Base-by-base conservation (phyloP, 2,113 vertebrate genomes). In the Dicrurus megarhynchus region DNA sequence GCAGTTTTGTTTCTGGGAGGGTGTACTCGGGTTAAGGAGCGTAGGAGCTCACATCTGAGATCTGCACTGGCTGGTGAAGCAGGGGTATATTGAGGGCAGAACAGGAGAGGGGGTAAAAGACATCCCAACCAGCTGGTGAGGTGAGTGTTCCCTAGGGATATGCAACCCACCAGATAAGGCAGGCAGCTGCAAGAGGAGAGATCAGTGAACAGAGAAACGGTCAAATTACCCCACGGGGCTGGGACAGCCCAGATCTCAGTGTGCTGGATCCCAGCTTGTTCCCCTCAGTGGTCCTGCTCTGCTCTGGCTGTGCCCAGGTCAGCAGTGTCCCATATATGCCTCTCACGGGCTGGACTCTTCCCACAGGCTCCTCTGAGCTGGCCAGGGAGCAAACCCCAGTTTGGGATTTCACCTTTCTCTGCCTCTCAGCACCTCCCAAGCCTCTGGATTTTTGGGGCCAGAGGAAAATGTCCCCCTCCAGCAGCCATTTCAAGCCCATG, bases 271-370 rank as follows among this genome's bases (percentile, higher is more conserved):
- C 9, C 33, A 73, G 1, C 23, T 26, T 70, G 16, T 13, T 15
- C 39, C 35, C 8, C 16, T 5, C 28, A 60, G 4, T 53, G 7
- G 3, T 42, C 21, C 20, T 0, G 0, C 12, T 80, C 8, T 0
- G 0, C 8, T 73, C 27, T 42, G 49, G 9, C 57, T 84, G 20
- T 60, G 55, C 21, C 21, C 19, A 53, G 19, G 17, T 46, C 78
- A 57, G n/a, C 55, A 60, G 18, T 8, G 0, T 13, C 16, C 9
- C 12, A 1, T 14, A 13, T 26, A 10, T 68, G 22, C 26, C 23
- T 64, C 16, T 68, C 17, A 27, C 1, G 1, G 63, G 24, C 14
- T 77, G 69, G 35, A 26, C 69, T 56, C 41, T 74, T 81, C 46
- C 33, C 37, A 37, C 1, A 1, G 14, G 16, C 24, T 87, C 10